These are phyloP conservation scores for Dryobates pubescens DNA, from an alignment of 2,797 vertebrate species.

Conservation along the genomic window DNA sequence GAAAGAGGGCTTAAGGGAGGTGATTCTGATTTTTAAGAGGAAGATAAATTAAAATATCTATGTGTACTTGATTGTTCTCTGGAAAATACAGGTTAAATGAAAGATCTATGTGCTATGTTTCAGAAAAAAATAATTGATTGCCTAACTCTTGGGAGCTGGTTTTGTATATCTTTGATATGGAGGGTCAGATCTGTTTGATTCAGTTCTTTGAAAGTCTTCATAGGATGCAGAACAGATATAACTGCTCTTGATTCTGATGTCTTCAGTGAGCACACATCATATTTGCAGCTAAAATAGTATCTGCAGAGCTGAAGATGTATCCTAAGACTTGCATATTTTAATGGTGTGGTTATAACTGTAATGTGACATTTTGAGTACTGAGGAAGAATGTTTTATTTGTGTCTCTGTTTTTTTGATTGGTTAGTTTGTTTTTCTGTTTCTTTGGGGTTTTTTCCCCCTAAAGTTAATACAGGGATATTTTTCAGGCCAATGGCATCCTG, in stretches of 20 bases:
- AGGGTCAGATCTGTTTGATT: neutral
- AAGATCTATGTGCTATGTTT: neutral
- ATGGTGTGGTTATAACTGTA: neutral
- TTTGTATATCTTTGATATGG: neutral
- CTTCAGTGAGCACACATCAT: neutral
- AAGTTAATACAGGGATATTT: neutral
- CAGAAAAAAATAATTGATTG: neutral
- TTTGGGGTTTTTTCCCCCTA: too few species aligned
- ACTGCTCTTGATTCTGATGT: neutral
- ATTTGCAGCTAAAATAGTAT: neutral
- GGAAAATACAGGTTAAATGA: neutral
- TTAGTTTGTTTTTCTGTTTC: too few species aligned
- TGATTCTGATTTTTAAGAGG: neutral
- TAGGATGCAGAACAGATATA: neutral
- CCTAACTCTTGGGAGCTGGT: neutral
- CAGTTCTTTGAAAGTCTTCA: neutral
- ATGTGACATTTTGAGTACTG: neutral
- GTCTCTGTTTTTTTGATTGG: neutral
- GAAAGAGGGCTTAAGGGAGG: neutral
- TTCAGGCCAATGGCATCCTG: neutral
- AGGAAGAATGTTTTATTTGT: neutral
- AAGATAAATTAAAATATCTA: neutral
- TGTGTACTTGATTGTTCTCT: neutral
- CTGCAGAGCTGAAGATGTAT: neutral
- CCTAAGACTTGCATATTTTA: neutral